Conservation (phyloP, 2,113 vertebrate genomes). For the Notechis scutatus region DNA sequence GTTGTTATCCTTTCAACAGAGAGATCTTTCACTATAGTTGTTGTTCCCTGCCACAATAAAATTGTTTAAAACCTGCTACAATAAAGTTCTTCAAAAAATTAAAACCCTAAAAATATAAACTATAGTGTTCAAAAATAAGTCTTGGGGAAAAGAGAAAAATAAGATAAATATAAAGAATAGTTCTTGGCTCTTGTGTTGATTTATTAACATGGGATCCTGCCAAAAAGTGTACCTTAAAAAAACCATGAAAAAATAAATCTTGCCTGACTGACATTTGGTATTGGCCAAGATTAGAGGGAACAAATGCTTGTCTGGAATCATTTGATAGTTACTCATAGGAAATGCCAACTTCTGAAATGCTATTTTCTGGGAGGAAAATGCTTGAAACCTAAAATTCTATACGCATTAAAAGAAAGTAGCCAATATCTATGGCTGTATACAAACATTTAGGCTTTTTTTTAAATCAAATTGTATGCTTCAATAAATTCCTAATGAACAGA, state of each 20-base stretch:
- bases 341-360: conserved; percentile 29
- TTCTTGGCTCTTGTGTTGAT: background rate
- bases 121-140: background rate
- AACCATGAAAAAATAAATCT: background rate
- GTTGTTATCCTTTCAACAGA: background rate
- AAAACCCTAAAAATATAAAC: background rate
- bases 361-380: conserved; percentile 30
- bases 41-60: background rate
- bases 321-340: background rate
- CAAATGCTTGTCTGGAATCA: conserved; percentile 11
- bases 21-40: background rate
- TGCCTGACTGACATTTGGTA: background rate
- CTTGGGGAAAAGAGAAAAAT: background rate
- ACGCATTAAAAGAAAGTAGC: background rate
- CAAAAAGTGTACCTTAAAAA: background rate
- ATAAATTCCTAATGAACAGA: background rate
- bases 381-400: conserved; percentile 1
- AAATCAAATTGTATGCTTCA: background rate
- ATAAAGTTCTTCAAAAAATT: background rate
- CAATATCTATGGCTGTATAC: background rate
- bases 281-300: conserved; percentile 3
- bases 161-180: background rate
- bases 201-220: conserved; percentile 2
- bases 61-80: background rate
- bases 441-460: background rate